phyloP scores from a whole-genome alignment of 2,113 vertebrate genomes.

The Romanogobio albipinnatus region DNA sequence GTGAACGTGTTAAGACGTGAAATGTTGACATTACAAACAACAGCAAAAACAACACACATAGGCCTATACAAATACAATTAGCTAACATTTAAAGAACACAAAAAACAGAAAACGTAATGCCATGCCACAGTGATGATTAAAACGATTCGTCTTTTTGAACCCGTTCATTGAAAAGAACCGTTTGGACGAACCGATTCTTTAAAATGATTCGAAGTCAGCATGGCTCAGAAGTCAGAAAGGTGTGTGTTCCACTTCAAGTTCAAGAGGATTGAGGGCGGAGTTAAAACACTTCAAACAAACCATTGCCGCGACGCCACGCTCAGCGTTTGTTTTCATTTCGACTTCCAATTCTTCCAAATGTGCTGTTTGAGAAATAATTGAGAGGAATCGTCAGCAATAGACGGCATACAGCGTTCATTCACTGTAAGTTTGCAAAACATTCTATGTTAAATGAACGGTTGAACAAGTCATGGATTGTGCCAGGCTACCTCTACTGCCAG shows the following conservation, averaged over 20 bases:
- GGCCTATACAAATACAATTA: not conserved
- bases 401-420: not conserved
- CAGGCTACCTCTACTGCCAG: not conserved
- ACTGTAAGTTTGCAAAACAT: conserved; percentile 17
- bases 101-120: not conserved
- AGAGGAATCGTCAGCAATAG: not conserved
- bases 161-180: not conserved
- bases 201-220: not conserved
- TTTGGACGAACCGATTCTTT: not conserved
- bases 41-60: not conserved
- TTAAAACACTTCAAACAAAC: conserved; percentile 34
- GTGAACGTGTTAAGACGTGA: no score
- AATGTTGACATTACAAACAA: not conserved
- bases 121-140: not conserved
- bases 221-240: not conserved
- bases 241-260: not conserved
- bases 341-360: conserved; percentile 4
- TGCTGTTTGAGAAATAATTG: not conserved
- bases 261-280: conserved; percentile 4
- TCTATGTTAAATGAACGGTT: not conserved
- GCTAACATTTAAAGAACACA: not conserved
- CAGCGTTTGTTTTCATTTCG: not conserved
- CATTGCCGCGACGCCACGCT: not conserved
- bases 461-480: not conserved
- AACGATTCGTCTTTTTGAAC: not conserved